A percentile compares a stretch with the other conserved stretches of the same genome.
These are phyloP conservation scores for Diaphora mendica DNA, from an alignment of 2,888 invertebrate genomes.

Conservation along the genomic window DNA sequence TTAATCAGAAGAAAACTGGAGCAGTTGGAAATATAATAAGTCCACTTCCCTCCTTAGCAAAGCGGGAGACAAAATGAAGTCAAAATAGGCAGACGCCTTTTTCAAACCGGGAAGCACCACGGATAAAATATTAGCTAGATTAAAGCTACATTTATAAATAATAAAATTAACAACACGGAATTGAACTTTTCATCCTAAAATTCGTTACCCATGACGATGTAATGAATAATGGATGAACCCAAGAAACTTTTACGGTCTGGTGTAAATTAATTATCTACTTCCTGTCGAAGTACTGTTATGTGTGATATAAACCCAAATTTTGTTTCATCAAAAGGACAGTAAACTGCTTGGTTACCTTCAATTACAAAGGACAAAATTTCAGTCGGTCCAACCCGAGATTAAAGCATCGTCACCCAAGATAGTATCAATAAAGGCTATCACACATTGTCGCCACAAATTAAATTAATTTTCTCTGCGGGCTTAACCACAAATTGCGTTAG, in stretches of 20 bases:
- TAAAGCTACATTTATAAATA: background rate
- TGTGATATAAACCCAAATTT: constrained; percentile 22
- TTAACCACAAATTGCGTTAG: constrained; percentile 41
- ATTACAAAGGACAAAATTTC: constrained; percentile 48
- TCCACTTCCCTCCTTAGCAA: too few relatives aligned
- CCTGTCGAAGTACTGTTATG: background rate
- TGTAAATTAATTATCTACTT: constrained; percentile 15
- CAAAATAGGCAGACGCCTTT: too few relatives aligned
- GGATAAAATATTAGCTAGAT: too few relatives aligned
- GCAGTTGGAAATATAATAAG: too few relatives aligned
- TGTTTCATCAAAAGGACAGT: constrained; percentile 37
- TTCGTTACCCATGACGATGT: background rate
- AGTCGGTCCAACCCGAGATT: constrained; percentile 34
- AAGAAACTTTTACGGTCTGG: constrained; percentile 15
- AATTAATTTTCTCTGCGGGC: constrained; percentile 52
- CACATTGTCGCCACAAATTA: constrained; percentile 52
- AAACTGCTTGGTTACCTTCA: constrained; percentile 35
- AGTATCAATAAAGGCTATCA: constrained; percentile 51
- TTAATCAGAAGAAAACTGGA: too few relatives aligned
- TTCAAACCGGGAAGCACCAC: too few relatives aligned
- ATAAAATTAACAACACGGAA: background rate
- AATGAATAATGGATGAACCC: constrained; percentile 9
- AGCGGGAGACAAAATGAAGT: too few relatives aligned
- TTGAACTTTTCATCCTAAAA: constrained; percentile 7
- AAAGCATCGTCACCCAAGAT: constrained; percentile 52